Conservation (phyloP, 2,888 invertebrate genomes). For the Sminthurinus aureus region DNA sequence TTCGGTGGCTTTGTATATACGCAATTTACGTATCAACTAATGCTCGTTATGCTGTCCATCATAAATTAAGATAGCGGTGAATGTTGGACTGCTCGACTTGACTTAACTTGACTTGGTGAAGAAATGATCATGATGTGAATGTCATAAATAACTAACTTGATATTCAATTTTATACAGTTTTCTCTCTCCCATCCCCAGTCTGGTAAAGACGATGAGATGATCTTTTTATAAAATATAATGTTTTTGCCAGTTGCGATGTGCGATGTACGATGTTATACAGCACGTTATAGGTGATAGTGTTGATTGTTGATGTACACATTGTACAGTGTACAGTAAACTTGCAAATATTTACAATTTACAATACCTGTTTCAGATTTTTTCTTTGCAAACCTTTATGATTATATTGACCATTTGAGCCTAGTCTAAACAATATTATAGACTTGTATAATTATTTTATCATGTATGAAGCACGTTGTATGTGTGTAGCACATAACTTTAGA, state of each 20-base stretch:
- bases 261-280: no score
- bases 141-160: neutral
- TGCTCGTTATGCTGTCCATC: neutral
- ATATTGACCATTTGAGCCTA: neutral
- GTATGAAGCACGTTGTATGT: neutral
- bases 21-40: no score
- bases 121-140: neutral
- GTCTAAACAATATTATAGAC: neutral
- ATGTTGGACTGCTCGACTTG: no score
- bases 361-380: neutral
- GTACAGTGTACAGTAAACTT: neutral
- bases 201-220: no score
- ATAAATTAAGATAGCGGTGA: no score
- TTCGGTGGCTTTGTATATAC: neutral
- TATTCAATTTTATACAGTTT: neutral
- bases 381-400: neutral
- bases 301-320: no score
- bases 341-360: neutral
- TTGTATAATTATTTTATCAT: neutral
- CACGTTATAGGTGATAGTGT: no score
- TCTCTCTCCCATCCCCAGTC: neutral
- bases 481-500: neutral
- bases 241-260: no score
- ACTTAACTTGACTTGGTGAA: no score
- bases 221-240: no score